Evolutionary conservation across 2,797 vertebrate species (phyloP).

Genomic region (Paramormyrops hopkinsi): DNA sequence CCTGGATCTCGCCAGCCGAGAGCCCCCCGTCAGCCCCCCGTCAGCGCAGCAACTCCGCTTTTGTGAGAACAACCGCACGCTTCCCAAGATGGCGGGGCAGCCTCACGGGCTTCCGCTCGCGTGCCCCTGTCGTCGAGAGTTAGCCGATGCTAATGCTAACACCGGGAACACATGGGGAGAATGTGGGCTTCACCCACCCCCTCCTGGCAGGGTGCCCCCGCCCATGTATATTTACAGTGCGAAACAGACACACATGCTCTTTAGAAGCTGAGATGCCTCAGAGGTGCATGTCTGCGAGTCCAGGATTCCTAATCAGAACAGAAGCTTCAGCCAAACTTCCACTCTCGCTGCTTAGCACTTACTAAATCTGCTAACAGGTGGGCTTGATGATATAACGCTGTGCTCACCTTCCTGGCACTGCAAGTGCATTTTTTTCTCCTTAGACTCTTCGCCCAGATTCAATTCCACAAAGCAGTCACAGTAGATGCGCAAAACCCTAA

Average conservation of each 20-base stretch:
- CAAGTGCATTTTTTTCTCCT: not conserved
- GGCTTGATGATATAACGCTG: conserved; percentile 24
- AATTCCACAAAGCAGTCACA: not conserved
- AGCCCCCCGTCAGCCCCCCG: not conserved
- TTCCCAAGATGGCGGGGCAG: not conserved
- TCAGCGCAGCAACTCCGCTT: not conserved
- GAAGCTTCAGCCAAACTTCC: conserved; percentile 7
- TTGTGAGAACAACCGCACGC: not conserved
- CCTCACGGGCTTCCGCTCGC: not conserved
- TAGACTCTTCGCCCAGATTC: not conserved
- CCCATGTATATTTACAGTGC: not conserved
- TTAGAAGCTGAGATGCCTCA: not conserved
- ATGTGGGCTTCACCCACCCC: not conserved
- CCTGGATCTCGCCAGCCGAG: not conserved
- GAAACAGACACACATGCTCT: conserved; percentile 27
- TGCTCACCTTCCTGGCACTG: conserved; percentile 9
- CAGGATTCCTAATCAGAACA: not conserved
- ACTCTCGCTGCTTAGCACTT: not conserved
- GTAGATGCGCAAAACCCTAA: not conserved
- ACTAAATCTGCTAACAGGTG: conserved; percentile 35
- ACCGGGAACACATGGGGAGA: not conserved
- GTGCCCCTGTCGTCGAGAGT: not conserved
- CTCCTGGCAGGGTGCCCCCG: not conserved
- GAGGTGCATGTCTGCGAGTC: not conserved
- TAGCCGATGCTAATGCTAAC: not conserved